These are phyloP conservation scores for Gnatocerus cornutus DNA, from an alignment of 2,888 invertebrate genomes.

Conservation along the genomic window DNA sequence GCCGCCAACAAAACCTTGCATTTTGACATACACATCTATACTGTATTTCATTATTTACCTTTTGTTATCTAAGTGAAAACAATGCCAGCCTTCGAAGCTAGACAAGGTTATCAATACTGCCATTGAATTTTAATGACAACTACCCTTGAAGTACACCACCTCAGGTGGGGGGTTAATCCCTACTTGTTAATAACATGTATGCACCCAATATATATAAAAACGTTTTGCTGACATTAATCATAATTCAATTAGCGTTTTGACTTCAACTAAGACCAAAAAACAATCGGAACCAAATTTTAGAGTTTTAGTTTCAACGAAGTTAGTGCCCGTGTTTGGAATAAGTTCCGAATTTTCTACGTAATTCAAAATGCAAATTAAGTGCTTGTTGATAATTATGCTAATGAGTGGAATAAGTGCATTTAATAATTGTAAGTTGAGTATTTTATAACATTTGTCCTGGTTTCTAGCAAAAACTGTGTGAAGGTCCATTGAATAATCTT, in stretches of 20 bases:
- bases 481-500: constrained; percentile 48
- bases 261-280: neutral
- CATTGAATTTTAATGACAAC: constrained; percentile 60
- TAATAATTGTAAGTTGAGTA: constrained; percentile 63
- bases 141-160: constrained; percentile 63
- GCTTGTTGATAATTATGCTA: constrained; percentile 53
- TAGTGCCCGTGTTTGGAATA: neutral
- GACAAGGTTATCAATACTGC: constrained; percentile 64
- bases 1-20: constrained; percentile 51
- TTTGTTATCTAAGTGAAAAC: constrained; percentile 62
- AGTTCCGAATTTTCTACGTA: constrained; percentile 9
- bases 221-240: constrained; percentile 25
- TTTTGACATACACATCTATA: constrained; percentile 49
- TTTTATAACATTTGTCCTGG: constrained; percentile 48
- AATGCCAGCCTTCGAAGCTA: constrained; percentile 63
- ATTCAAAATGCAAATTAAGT: constrained; percentile 54
- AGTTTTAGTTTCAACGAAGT: neutral
- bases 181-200: constrained; percentile 51
- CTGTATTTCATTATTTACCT: constrained; percentile 57
- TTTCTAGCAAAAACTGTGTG: constrained; percentile 52
- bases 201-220: constrained; percentile 55
- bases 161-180: constrained; percentile 59
- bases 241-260: constrained; percentile 34
- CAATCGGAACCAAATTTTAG: too few species aligned
- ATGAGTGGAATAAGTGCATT: constrained; percentile 55